These are phyloP conservation scores for Oxytorus armatus DNA, from an alignment of 2,888 invertebrate genomes.

Conservation along the genomic window DNA sequence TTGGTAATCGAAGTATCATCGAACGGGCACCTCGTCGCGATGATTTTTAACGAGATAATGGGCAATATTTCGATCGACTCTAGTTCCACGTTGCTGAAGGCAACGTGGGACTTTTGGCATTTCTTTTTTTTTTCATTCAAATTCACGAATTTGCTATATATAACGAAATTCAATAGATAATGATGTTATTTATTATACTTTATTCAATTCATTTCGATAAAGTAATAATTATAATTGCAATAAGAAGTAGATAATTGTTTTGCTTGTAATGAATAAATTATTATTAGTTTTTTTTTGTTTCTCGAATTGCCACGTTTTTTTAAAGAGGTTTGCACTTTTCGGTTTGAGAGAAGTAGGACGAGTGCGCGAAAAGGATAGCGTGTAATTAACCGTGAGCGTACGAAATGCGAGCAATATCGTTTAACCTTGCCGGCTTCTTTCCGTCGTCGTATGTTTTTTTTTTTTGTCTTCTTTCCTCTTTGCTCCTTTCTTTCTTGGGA, in stretches of 20 bases:
- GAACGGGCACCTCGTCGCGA: too few relatives aligned
- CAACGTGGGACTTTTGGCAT: too few relatives aligned
- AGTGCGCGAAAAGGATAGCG: neutral
- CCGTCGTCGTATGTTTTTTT: constrained; percentile 31
- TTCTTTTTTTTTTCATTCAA: too few relatives aligned
- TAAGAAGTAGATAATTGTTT: neutral
- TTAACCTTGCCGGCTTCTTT: constrained; percentile 65
- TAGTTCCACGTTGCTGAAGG: too few relatives aligned
- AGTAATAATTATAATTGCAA: too few relatives aligned
- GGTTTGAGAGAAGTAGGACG: neutral
- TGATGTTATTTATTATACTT: too few relatives aligned
- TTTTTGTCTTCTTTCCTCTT: constrained; percentile 32
- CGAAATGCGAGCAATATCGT: constrained; percentile 62
- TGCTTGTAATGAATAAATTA: neutral
- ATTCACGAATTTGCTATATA: too few relatives aligned
- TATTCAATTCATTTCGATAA: too few relatives aligned
- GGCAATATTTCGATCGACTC: too few relatives aligned
- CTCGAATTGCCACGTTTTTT: neutral
- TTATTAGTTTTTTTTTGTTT: neutral
- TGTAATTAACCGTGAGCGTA: constrained; percentile 45
- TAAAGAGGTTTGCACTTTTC: neutral
- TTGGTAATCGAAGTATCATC: too few relatives aligned
- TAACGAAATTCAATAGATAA: too few relatives aligned
- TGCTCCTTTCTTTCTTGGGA: constrained; percentile 47
- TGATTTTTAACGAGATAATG: too few relatives aligned